Base-by-base conservation (phyloP, 2,888 invertebrate genomes). In the Labia minor region DNA sequence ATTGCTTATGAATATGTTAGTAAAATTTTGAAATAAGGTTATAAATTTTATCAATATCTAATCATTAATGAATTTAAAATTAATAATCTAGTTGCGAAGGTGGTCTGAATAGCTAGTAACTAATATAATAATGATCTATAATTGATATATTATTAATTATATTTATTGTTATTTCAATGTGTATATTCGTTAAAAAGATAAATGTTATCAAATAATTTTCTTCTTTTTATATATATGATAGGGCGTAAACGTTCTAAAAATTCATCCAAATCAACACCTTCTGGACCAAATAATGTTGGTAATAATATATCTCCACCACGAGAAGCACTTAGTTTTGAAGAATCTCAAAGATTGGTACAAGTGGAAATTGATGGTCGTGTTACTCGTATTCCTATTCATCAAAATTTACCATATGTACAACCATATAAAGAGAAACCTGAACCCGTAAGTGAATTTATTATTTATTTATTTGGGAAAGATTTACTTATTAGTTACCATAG, bases 351-450 rank as follows among this genome's bases (percentile, higher is more conserved):
- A 79, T 85, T 89, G 71, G 90, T 94, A 0, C 91, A 92, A 76
- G 89, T 93, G 74, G 91, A 93, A 74, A 82, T 92, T n/a, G 88
- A 91, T 76, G 90, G 90, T 0, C 85, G 87, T 76, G 84, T 87
- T 67, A 86, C 88, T 67, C 83, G 88, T 68, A 75, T 82, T 37
- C 79, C 78, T 71, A 80, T 81, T 63, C 78, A 76, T 71, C 80
- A 81, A 70, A 77, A 78, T 0, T 71, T 81, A 61, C 49, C 49
- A 49, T 49, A 49, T 49, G 16, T 14, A n/a, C 49, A 49, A 16
- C 77, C 78, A 37, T 16, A 49, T 14, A 11, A 4, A 49, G 49
- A 49, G 2, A 49, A 49, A 49, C 49, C 49, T 3, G 49, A 49
- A 14, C 49, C 49, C 3, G 49, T 49, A 49, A 49, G 16, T 4